These are phyloP conservation scores for Crax fasciolata DNA, from an alignment of 2,797 vertebrate species.

Conservation along the genomic window DNA sequence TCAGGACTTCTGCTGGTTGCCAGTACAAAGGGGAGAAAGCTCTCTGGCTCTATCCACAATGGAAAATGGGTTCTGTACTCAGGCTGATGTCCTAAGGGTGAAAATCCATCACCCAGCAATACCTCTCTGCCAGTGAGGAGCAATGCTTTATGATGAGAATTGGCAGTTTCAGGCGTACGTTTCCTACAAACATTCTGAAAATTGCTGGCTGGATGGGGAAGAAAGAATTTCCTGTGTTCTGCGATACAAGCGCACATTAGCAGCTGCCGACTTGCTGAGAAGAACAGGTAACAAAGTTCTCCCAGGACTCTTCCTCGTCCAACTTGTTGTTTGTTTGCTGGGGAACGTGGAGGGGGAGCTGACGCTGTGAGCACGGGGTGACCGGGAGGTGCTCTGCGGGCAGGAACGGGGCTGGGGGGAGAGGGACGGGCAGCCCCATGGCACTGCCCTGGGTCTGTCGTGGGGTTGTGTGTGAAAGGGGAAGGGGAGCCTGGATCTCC, in stretches of 20 bases:
- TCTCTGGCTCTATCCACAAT: neutral
- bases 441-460: neutral
- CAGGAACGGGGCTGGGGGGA: neutral
- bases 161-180: neutral
- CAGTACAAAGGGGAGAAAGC: neutral
- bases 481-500: neutral
- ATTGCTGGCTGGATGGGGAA: neutral
- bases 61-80: neutral
- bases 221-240: neutral
- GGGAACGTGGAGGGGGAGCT: neutral
- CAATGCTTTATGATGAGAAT: neutral
- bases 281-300: neutral
- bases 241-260: neutral
- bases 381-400: neutral
- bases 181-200: neutral
- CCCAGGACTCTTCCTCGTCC: neutral
- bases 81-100: neutral
- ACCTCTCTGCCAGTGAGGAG: neutral
- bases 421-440: fast-evolving
- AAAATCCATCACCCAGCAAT: neutral
- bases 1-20: neutral
- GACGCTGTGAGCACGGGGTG: neutral
- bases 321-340: neutral
- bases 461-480: neutral
- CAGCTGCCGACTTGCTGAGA: neutral